phyloP scores from a whole-genome alignment of 1,140 invertebrate species.

The Orchestia grillus region DNA sequence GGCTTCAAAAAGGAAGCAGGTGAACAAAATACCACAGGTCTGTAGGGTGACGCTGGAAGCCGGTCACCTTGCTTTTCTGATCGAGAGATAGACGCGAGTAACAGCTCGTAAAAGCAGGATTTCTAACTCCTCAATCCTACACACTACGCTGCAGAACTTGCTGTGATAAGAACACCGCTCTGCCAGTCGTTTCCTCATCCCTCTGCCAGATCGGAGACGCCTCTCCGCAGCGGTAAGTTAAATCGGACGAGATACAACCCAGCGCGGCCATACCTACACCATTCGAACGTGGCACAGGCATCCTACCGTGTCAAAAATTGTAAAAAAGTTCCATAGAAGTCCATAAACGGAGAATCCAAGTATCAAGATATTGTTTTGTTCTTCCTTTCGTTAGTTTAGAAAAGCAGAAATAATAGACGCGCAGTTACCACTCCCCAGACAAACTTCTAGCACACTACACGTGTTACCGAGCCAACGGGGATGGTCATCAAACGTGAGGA shows the following conservation, averaged over 20 bases:
- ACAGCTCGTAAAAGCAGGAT: not conserved
- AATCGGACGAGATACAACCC: too few species aligned
- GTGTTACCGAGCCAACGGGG: not conserved
- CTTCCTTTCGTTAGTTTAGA: not conserved
- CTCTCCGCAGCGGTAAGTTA: not conserved
- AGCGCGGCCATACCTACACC: not conserved
- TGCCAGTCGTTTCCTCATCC: not conserved
- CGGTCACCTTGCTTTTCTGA: not conserved
- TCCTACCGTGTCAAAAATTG: not conserved
- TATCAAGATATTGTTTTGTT: not conserved
- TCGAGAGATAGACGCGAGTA: too few species aligned
- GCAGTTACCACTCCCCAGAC: not conserved
- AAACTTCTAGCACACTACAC: not conserved
- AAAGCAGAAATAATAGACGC: not conserved
- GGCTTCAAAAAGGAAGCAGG: not conserved
- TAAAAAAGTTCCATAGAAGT: not conserved
- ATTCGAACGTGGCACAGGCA: not conserved
- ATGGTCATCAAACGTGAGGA: not conserved
- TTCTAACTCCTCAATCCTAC: not conserved
- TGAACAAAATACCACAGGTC: not conserved
- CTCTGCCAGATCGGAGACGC: not conserved
- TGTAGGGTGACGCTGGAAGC: not conserved
- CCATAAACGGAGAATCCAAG: not conserved
- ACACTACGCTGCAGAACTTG: not conserved
- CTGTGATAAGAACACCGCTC: not conserved